Base-by-base conservation (phyloP, 2,113 vertebrate genomes). In the Anser cygnoides region DNA sequence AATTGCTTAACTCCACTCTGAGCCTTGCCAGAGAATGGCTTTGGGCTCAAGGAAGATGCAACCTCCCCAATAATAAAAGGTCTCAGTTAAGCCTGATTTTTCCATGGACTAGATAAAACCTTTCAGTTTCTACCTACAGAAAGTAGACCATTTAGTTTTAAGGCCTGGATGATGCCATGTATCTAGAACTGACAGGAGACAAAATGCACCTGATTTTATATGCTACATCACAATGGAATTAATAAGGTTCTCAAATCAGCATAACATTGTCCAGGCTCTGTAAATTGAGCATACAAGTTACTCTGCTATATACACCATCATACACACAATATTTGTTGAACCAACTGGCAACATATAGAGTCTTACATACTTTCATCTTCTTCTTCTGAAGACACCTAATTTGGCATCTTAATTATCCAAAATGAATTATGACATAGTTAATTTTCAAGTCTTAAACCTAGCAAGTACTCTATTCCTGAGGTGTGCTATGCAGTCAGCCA, bases 361-460 rank as follows among this genome's bases (percentile, higher is more conserved):
- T 39, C 44, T 25, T 41, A 39, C 43, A 37, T 75, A 49, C 63
- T 57, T 52, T 13, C 35, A 25, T 18, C 28, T 70, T 76, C 17
- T 46, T 87, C 58, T 58, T 80, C 54, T 72, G n/a, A 75, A 91
- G 31, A 80, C 26, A 67, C 9, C 50, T 66, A 20, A 87, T 55
- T 70, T 81, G 57, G 10, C 25, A 46, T 61, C 19, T 58, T 57
- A n/a, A 3, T 20, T 52, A 84, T 28, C 16, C 55, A 79, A 55
- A 28, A 72, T 21, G 11, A 90, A 43, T 22, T 22, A 10, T 0
- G 0, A 71, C 11, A 76, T 15, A 72, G 62, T 33, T 50, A 59
- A 9, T 79, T 62, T 66, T 63, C 14, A 44, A 71, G 33, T 77
- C 71, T 39, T 49, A 71, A 22, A 82, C 54, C 41, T 5, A 8